Conservation (phyloP, 2,797 vertebrate genomes). For the Rhinichthys osculus region DNA sequence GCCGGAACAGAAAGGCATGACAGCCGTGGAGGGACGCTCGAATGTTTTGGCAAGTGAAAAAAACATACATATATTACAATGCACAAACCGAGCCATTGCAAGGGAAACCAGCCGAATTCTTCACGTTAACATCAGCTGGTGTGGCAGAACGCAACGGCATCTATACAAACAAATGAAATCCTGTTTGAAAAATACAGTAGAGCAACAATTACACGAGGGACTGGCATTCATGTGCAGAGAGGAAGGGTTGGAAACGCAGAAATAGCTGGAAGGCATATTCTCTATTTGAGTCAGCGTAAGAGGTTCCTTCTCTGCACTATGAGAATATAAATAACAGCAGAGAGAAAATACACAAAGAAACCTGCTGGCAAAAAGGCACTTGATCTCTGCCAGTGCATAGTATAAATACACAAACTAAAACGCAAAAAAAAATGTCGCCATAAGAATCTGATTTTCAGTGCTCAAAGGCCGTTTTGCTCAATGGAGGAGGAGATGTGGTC, state of each 20-base stretch:
- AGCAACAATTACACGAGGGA: slow-evolving; percentile 37
- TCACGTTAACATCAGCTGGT: not conserved
- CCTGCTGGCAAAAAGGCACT: slow-evolving; percentile 55
- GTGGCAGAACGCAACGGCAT: not conserved
- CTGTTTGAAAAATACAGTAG: slow-evolving; percentile 48
- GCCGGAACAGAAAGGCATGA: not conserved
- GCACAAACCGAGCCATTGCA: not conserved
- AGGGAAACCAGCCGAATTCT: not conserved
- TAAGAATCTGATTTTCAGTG: slow-evolving; percentile 38
- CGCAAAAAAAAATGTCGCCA: not conserved
- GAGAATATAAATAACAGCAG: slow-evolving; percentile 49
- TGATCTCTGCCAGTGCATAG: slow-evolving; percentile 62
- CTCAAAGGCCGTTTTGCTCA: slow-evolving; percentile 55
- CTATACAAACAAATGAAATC: slow-evolving; percentile 29
- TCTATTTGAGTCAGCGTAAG: slow-evolving; percentile 52
- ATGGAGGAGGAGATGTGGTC: slow-evolving; percentile 49
- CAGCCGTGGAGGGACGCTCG: not conserved
- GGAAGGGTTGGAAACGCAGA: slow-evolving; percentile 51
- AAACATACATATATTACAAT: not conserved
- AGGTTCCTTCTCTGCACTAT: slow-evolving; percentile 44
- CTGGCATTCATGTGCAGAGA: slow-evolving; percentile 17
- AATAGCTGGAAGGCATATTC: slow-evolving; percentile 53
- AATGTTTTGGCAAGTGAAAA: not conserved
- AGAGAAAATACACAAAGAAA: slow-evolving; percentile 39
- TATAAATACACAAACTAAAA: slow-evolving; percentile 56